phyloP scores from a whole-genome alignment of 92 coral and sea anemone species.

The Pocillopora meandrina region DNA sequence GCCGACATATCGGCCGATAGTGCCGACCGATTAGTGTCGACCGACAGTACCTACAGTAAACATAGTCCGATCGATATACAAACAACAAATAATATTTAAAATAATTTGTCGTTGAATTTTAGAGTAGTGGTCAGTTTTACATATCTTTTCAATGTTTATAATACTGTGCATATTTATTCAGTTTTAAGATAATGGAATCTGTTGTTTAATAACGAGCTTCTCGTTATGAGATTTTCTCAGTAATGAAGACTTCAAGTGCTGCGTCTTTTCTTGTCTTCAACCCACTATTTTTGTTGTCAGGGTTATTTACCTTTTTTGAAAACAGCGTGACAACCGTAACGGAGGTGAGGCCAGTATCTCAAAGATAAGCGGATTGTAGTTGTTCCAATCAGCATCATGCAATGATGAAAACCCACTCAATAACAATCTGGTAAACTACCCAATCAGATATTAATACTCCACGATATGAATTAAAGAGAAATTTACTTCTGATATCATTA shows the following conservation, averaged over 20 bases:
- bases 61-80: not conserved
- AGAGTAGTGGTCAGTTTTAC: too few relatives aligned
- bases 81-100: too few relatives aligned
- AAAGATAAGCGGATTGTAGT: not conserved
- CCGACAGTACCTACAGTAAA: slow-evolving; percentile 1
- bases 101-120: too few relatives aligned
- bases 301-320: not conserved
- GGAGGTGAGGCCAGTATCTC: not conserved
- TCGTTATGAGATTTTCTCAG: too few relatives aligned
- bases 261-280: too few relatives aligned
- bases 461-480: not conserved
- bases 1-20: too few relatives aligned
- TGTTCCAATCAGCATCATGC: not conserved
- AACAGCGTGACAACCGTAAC: slow-evolving; percentile 4
- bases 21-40: not conserved
- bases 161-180: too few relatives aligned
- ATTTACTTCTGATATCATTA: not conserved
- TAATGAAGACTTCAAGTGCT: too few relatives aligned
- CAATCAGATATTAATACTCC: slow-evolving; percentile 5
- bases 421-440: not conserved
- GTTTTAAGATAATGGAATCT: too few relatives aligned
- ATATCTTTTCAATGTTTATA: too few relatives aligned
- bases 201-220: too few relatives aligned
- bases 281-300: too few relatives aligned
- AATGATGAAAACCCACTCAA: not conserved